phyloP scores from a whole-genome alignment of 2,113 vertebrate species.

The Triplophysa dalaica region DNA sequence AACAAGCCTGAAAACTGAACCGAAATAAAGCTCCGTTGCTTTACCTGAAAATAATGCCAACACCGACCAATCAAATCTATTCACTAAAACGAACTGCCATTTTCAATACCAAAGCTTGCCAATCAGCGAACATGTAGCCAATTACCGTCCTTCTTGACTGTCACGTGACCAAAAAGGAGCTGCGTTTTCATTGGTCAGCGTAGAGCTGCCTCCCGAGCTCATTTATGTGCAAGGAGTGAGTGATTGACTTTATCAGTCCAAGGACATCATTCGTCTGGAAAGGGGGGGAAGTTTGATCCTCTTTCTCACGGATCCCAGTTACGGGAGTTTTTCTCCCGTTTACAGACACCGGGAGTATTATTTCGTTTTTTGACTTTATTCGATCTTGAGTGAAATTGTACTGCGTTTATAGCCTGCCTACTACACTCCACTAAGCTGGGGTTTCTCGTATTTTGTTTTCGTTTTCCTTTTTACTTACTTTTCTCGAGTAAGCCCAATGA shows the following conservation, averaged over 20 bases:
- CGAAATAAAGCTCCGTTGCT: conserved; percentile 60
- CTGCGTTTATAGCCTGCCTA: conserved; percentile 19
- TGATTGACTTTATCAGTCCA: conserved; percentile 97
- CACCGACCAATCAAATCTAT: conserved; percentile 81
- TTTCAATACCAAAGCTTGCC: conserved; percentile 79
- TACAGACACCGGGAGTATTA: conserved; percentile 69
- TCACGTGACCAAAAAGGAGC: conserved; percentile 80
- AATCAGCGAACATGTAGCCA: conserved; percentile 79
- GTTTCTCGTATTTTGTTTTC: conserved; percentile 64
- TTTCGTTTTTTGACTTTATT: conserved; percentile 64
- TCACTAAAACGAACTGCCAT: conserved; percentile 80
- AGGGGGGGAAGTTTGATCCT: conserved; percentile 85
- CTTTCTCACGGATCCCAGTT: conserved; percentile 80
- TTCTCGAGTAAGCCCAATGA: conserved; percentile 79
- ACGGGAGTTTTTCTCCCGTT: conserved; percentile 76
- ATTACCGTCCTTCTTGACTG: conserved; percentile 69
- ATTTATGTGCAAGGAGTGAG: conserved; percentile 91
- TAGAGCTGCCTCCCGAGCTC: conserved; percentile 85
- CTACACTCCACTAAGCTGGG: conserved; percentile 73
- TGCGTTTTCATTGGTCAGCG: conserved; percentile 79
- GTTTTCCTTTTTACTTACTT: conserved; percentile 64
- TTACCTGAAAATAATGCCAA: conserved; percentile 80
- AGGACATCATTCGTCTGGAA: conserved; percentile 89
- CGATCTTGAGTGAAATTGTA: conserved; percentile 34
- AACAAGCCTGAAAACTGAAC: conserved; percentile 52